A percentile compares a stretch with the other conserved stretches of the same genome.
Conservation (phyloP, 2,888 invertebrate genomes). For the Drosophila infuscata region DNA sequence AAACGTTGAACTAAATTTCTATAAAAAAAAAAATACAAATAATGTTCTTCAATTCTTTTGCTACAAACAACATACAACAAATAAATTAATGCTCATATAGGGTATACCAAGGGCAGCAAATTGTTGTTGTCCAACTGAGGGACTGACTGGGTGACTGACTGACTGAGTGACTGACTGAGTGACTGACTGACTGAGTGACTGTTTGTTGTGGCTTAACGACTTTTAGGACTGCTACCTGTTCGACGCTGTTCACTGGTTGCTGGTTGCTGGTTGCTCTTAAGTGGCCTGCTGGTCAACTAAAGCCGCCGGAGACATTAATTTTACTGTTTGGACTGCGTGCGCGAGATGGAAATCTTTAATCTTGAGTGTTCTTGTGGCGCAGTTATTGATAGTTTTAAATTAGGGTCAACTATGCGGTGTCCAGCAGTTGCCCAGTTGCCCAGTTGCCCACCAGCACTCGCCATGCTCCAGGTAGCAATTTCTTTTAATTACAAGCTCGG, state of each 20-base stretch:
- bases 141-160: neutral
- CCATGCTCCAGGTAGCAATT: conserved; percentile 68
- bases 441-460: conserved; percentile 16
- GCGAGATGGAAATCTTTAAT: conserved; percentile 66
- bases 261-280: conserved; percentile 56
- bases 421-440: conserved; percentile 4
- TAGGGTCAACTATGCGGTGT: conserved; percentile 76
- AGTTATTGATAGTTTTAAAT: conserved; percentile 81
- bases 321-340: conserved; percentile 78
- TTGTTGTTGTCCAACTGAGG: neutral
- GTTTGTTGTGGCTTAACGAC: conserved; percentile 64
- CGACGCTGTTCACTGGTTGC: conserved; percentile 31
- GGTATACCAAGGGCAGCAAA: conserved; percentile 5
- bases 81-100: neutral
- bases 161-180: neutral
- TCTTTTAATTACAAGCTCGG: conserved; percentile 70
- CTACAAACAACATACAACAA: neutral
- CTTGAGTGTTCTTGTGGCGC: conserved; percentile 59
- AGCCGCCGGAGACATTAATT: conserved; percentile 74
- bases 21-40: neutral
- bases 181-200: neutral
- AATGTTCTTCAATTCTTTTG: neutral
- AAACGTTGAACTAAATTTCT: neutral
- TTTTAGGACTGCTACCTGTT: conserved; percentile 68
- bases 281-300: conserved; percentile 67